Evolutionary conservation across 2,888 invertebrate genomes (phyloP).

Genomic region (Drosophila anomalata): DNA sequence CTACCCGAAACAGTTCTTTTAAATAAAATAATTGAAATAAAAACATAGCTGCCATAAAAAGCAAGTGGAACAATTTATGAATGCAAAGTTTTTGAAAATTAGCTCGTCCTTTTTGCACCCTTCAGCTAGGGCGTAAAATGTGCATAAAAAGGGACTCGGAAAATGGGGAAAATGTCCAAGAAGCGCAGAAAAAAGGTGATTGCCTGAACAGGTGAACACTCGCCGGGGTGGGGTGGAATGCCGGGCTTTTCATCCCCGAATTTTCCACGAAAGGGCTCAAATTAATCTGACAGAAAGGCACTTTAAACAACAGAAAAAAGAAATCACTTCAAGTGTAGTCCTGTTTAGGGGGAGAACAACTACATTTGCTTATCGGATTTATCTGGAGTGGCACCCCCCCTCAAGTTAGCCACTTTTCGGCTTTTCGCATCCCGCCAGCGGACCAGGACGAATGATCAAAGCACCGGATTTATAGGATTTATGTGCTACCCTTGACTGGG

Average conservation of each 20-base stretch:
- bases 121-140: constrained; percentile 12
- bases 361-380: constrained; percentile 79
- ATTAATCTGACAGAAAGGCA: constrained; percentile 41
- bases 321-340: constrained; percentile 36
- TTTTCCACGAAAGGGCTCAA: constrained; percentile 8
- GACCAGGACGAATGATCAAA: constrained; percentile 71
- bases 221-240: neutral
- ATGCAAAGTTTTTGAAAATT: neutral
- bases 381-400: constrained; percentile 6
- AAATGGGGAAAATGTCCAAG: constrained; percentile 24
- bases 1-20: neutral
- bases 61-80: constrained; percentile 6
- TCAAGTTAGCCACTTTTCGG: constrained; percentile 66
- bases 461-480: constrained; percentile 77
- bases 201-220: constrained; percentile 38
- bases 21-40: constrained; percentile 5
- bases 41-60: constrained; percentile 12
- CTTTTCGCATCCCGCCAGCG: constrained; percentile 44
- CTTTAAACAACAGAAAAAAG: constrained; percentile 39
- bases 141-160: constrained; percentile 50
- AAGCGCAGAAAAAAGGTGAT: constrained; percentile 21
- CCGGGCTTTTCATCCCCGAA: constrained; percentile 15
- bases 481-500: constrained; percentile 74
- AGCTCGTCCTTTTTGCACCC: constrained; percentile 7
- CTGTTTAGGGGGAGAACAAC: constrained; percentile 65